Base-by-base conservation (phyloP, 2,797 vertebrate species). In the Acanthurus leucopareius region DNA sequence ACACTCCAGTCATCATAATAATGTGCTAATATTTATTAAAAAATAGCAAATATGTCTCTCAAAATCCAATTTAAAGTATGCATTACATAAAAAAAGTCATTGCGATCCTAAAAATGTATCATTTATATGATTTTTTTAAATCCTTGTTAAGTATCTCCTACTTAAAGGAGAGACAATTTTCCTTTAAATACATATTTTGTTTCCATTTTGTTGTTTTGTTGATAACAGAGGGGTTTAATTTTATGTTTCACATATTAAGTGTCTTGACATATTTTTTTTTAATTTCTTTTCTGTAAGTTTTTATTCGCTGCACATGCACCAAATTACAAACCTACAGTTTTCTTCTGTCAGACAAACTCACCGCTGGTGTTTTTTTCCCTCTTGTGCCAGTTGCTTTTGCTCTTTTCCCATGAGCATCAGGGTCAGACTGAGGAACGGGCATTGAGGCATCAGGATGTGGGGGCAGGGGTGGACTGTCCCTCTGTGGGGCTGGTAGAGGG, bases 361-460 rank as follows among this genome's bases (percentile, higher is more conserved):
- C 93, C 54, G 58, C 88, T 15, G 79, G 35, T 0, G 78, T 0
- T 9, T 93, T 96, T 82, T 95, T 97, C 61, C 80, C 82, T 22
- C 90, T 94, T 63, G 75, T 47, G n/a, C 85, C 59, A 0, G 87
- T 84, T 1, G 84, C 73, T 73, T 91, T 95, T 10, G 69, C 69
- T 5, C 75, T 77, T 49, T 92, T 95, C 5, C 87, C 79, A 0
- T 89, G 88, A 49, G 80, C 83, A 10, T 96, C 88, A 1, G 91
- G 79, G 63, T 97, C 97, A 0, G 95, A 95, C 86, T 90, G 91
- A 49, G 94, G 94, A 58, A 98, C 96, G 5, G 97, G 97, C 97
- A 98, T 99, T 89, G 97, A 97, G 80, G 96, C 83, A 0, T 96
- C 96, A 0, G 97, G 97, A 4, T 95, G 95, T 40, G 96, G 96